A percentile compares a stretch with the other conserved stretches of the same genome.
Conservation (phyloP, 2,113 vertebrate genomes). For the Corvus moneduloides region DNA sequence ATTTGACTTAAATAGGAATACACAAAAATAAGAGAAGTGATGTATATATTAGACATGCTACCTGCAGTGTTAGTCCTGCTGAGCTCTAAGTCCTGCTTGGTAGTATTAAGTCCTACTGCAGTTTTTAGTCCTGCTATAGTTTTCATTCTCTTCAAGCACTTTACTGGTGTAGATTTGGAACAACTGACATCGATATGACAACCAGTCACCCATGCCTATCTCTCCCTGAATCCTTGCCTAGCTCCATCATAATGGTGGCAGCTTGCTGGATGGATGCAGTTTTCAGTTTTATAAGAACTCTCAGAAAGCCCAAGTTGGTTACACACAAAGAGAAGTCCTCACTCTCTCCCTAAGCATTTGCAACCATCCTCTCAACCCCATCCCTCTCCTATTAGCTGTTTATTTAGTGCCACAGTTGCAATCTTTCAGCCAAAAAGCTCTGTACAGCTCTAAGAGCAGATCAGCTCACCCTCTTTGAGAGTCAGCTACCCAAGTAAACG, state of each 20-base stretch:
- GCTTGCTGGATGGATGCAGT: not conserved
- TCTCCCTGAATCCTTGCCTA: not conserved
- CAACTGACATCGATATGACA: not conserved
- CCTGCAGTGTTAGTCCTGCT: not conserved
- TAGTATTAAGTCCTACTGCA: not conserved
- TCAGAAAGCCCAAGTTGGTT: not conserved
- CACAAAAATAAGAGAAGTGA: not conserved
- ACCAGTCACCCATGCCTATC: not conserved
- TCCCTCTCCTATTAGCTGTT: not conserved
- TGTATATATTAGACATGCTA: not conserved
- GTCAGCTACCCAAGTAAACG: not conserved
- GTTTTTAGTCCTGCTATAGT: not conserved
- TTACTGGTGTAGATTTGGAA: not conserved
- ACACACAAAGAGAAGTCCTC: not conserved
- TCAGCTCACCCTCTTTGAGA: not conserved
- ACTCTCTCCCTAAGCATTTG: not conserved
- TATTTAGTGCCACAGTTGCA: not conserved
- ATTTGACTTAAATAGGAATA: not conserved
- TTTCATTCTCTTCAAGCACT: not conserved
- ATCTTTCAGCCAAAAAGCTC: not conserved
- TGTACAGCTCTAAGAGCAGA: not conserved
- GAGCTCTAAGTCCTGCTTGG: not conserved
- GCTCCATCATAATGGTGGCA: not conserved
- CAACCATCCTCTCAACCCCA: not conserved
- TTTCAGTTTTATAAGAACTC: not conserved